Evolutionary conservation across 2,888 invertebrate species (phyloP).

Genomic region (Tetanocera ferruginea): DNA sequence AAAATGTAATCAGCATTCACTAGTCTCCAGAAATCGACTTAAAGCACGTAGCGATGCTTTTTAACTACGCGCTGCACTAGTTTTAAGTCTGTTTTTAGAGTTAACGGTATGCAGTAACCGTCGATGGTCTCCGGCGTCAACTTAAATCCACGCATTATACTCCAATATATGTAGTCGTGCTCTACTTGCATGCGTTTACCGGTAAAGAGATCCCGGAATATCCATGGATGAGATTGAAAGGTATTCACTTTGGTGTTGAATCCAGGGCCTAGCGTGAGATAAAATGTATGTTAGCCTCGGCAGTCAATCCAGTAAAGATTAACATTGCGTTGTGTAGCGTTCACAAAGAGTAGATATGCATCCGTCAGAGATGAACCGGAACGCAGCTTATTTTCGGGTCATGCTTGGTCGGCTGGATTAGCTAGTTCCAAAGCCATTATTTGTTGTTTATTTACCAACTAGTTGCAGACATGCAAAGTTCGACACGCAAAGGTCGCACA

Average conservation of each 20-base stretch:
- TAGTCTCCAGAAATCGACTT: no score
- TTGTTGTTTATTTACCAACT: not conserved
- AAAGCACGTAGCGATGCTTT: slow-evolving; percentile 45
- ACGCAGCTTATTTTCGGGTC: slow-evolving; percentile 26
- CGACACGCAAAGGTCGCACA: slow-evolving; percentile 19
- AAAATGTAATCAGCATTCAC: no score
- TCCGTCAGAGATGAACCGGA: slow-evolving; percentile 59
- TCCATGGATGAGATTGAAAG: slow-evolving; percentile 87
- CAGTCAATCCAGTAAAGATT: slow-evolving; percentile 82
- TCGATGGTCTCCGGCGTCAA: slow-evolving; percentile 41
- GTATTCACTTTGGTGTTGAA: slow-evolving; percentile 75
- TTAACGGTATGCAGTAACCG: slow-evolving; percentile 52
- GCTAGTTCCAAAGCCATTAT: slow-evolving; percentile 24
- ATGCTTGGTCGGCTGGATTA: slow-evolving; percentile 9
- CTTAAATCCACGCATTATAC: slow-evolving; percentile 42
- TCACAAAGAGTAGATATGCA: slow-evolving; percentile 75
- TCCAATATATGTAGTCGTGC: slow-evolving; percentile 71
- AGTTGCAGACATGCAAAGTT: not conserved
- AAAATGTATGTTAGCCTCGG: slow-evolving; percentile 75
- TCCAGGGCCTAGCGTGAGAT: slow-evolving; percentile 73
- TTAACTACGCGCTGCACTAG: slow-evolving; percentile 50
- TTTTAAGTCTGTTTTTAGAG: slow-evolving; percentile 57
- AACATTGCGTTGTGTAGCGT: slow-evolving; percentile 72
- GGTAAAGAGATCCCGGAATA: slow-evolving; percentile 80
- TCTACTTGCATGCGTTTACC: slow-evolving; percentile 76